Evolutionary conservation across 1,140 invertebrate genomes (phyloP).

Genomic region (Parapsyche elsis): DNA sequence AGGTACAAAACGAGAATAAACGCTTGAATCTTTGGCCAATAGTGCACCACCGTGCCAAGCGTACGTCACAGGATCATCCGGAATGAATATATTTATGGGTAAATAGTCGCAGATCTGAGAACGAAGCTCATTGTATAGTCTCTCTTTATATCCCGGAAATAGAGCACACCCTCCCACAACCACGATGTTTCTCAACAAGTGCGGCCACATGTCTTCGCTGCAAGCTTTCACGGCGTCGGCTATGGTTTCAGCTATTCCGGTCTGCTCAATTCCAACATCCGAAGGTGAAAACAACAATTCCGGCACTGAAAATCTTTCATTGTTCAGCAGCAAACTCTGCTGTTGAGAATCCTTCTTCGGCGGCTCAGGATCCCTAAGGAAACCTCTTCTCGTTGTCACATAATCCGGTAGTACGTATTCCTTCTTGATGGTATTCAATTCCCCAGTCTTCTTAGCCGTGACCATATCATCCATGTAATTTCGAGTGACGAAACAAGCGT

Average conservation of each 20-base stretch:
- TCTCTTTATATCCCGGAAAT: conserved; percentile 81
- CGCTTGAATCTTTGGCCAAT: conserved; percentile 79
- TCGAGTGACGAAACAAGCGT: conserved; percentile 93
- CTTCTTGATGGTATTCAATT: conserved; percentile 75
- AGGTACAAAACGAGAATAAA: conserved; percentile 79
- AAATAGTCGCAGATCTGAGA: conserved; percentile 35
- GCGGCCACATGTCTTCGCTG: conserved; percentile 82
- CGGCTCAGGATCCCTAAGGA: conserved; percentile 70
- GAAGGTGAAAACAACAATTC: conserved; percentile 96
- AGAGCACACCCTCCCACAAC: conserved; percentile 90
- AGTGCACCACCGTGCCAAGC: conserved; percentile 88
- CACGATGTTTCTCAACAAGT: conserved; percentile 89
- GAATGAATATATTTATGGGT: conserved; percentile 67
- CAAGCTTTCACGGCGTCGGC: conserved; percentile 79
- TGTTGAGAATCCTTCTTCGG: conserved; percentile 74
- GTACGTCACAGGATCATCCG: conserved; percentile 83
- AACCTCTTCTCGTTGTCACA: conserved; percentile 85
- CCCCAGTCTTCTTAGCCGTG: conserved; percentile 74
- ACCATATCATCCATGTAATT: conserved; percentile 90
- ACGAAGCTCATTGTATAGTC: conserved; percentile 97
- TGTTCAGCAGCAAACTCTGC: conserved; percentile 88
- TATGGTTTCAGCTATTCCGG: conserved; percentile 94
- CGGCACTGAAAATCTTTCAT: conserved; percentile 92
- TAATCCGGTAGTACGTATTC: conserved; percentile 98
- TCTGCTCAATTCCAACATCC: conserved; percentile 93